Evolutionary conservation across 2,113 vertebrate genomes (phyloP).

Genomic region (Cochlearius cochlearius): DNA sequence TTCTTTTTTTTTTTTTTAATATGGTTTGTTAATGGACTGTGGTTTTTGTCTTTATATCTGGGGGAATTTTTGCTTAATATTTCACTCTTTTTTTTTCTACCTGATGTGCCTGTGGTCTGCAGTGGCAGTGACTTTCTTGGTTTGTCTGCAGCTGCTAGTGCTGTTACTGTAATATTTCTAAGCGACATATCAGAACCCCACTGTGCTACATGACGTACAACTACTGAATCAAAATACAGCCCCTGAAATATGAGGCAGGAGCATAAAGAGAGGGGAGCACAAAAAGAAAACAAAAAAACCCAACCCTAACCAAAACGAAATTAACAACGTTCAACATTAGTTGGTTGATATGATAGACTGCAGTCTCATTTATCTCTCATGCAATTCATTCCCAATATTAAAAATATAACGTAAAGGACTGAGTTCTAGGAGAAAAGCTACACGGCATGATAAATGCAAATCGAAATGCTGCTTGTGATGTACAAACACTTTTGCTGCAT

Average conservation of each 20-base stretch:
- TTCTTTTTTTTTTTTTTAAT: neutral
- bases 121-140: neutral
- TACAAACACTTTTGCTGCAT: neutral
- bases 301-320: neutral
- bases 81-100: neutral
- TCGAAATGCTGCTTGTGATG: neutral
- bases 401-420: neutral
- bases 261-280: neutral
- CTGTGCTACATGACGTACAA: neutral
- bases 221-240: neutral
- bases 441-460: neutral
- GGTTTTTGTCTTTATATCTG: rapidly evolving
- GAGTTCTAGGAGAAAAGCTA: neutral
- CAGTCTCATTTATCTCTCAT: neutral
- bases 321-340: rapidly evolving
- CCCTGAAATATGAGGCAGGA: neutral
- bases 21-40: neutral
- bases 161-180: neutral
- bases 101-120: neutral
- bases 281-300: rapidly evolving
- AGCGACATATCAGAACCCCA: neutral
- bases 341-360: neutral
- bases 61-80: neutral
- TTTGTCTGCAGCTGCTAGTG: neutral
- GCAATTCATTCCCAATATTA: neutral